phyloP scores from a whole-genome alignment of 1,140 invertebrate species.

The Vanessa atalanta region DNA sequence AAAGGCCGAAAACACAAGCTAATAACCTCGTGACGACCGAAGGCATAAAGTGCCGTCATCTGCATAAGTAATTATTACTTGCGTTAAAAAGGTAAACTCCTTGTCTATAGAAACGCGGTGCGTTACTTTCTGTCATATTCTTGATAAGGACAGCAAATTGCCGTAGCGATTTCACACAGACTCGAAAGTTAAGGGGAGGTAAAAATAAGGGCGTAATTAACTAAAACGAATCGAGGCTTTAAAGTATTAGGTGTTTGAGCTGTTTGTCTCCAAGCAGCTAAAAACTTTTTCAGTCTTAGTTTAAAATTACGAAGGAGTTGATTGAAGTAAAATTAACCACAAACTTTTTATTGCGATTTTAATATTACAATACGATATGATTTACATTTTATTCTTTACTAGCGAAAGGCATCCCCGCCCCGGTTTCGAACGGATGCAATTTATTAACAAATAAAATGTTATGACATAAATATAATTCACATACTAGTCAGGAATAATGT shows the following conservation, averaged over 20 bases:
- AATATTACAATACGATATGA: no score
- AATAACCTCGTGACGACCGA: conserved; percentile 45
- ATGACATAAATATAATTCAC: no score
- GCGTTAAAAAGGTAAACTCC: conserved; percentile 8
- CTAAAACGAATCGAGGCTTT: conserved; percentile 4
- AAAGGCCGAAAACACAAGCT: conserved; percentile 44
- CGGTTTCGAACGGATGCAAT: no score
- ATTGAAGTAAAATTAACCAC: no score
- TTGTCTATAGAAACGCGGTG: background rate
- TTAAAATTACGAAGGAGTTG: background rate
- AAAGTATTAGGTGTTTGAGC: conserved; percentile 5
- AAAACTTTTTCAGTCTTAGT: background rate
- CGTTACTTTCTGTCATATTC: conserved; percentile 1
- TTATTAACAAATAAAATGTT: no score
- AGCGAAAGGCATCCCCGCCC: no score
- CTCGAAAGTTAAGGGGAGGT: background rate
- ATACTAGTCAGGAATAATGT: no score
- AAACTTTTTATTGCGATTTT: no score
- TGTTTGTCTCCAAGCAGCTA: background rate
- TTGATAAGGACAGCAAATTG: background rate
- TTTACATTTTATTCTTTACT: no score
- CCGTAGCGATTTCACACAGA: background rate
- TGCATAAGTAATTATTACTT: conserved; percentile 53
- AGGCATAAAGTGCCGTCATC: conserved; percentile 48
- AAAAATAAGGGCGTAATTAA: conserved; percentile 8